Conservation (phyloP, 2,888 invertebrate genomes). For the Aleiodes testaceus region DNA sequence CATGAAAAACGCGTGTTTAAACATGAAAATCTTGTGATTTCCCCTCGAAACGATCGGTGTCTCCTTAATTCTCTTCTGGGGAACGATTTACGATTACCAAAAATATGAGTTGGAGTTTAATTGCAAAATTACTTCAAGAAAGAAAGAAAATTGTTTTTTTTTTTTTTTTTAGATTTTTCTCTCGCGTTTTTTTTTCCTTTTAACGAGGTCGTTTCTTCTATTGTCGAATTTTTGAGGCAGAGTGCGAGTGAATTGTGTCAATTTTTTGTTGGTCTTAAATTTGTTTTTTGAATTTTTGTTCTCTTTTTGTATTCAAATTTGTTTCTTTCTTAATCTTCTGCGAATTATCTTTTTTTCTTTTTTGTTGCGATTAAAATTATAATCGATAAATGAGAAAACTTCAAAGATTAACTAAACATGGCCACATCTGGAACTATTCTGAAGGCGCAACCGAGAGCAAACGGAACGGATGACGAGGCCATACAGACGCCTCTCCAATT, state of each 20-base stretch:
- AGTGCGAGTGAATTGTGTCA: constrained; percentile 31
- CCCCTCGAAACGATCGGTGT: too few relatives aligned
- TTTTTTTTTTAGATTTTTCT: not conserved
- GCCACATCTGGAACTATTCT: constrained; percentile 73
- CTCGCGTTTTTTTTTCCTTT: not conserved
- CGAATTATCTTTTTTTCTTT: constrained; percentile 2
- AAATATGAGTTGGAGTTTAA: constrained; percentile 17
- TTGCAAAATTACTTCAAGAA: not conserved
- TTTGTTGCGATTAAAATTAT: constrained; percentile 46
- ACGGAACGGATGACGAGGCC: constrained; percentile 38
- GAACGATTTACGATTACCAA: too few relatives aligned
- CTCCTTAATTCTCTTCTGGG: too few relatives aligned
- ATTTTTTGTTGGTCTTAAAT: not conserved
- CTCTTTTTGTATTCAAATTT: constrained; percentile 25
- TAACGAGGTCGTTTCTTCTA: constrained; percentile 16
- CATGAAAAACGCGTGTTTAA: not conserved
- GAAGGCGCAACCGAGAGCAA: constrained; percentile 52
- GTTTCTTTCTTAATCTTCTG: constrained; percentile 43
- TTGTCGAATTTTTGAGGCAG: constrained; percentile 34
- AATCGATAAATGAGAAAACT: constrained; percentile 66
- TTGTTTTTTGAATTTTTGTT: constrained; percentile 26
- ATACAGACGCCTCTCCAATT: constrained; percentile 32
- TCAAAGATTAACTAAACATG: constrained; percentile 72
- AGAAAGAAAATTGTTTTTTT: not conserved
- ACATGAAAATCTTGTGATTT: not conserved